Evolutionary conservation across 2,113 vertebrate genomes (phyloP).

Genomic region (Epinephelus fuscoguttatus): DNA sequence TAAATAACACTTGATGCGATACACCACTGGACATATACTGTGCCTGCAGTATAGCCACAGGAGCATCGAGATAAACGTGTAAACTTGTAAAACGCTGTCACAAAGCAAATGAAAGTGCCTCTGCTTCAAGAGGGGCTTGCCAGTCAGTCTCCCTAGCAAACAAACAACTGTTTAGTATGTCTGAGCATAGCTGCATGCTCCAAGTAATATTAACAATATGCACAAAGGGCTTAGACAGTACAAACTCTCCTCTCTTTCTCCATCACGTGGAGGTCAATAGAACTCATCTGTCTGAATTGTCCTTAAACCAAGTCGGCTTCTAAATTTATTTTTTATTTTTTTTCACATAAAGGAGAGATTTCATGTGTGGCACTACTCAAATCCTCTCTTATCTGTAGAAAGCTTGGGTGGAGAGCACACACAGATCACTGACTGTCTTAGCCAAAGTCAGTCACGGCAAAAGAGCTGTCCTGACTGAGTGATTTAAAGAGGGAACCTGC

Average conservation of each 20-base stretch:
- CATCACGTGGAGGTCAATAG: constrained; percentile 8
- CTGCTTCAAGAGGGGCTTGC: constrained; percentile 15
- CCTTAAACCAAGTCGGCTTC: constrained; percentile 57
- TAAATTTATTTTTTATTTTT: constrained; percentile 19
- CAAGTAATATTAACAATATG: constrained; percentile 49
- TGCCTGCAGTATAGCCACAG: neutral
- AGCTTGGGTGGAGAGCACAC: constrained; percentile 17
- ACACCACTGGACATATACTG: neutral
- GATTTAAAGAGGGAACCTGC: constrained; percentile 35
- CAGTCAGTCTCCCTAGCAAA: constrained; percentile 25
- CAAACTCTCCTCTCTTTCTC: constrained; percentile 12
- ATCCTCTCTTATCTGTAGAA: constrained; percentile 49
- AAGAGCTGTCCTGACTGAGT: constrained; percentile 48
- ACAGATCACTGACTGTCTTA: constrained; percentile 53
- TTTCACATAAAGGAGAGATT: constrained; percentile 34
- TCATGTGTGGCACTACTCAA: constrained; percentile 45
- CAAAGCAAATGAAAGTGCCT: constrained; percentile 28
- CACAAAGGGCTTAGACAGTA: constrained; percentile 43
- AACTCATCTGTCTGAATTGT: constrained; percentile 10
- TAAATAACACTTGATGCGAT: neutral
- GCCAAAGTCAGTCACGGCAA: constrained; percentile 38
- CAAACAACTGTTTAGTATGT: constrained; percentile 47
- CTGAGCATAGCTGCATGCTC: constrained; percentile 23
- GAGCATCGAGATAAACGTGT: constrained; percentile 14
- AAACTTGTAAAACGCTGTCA: constrained; percentile 19